Conservation (phyloP, 2,888 invertebrate species). For the Andrena hattorfiana region DNA sequence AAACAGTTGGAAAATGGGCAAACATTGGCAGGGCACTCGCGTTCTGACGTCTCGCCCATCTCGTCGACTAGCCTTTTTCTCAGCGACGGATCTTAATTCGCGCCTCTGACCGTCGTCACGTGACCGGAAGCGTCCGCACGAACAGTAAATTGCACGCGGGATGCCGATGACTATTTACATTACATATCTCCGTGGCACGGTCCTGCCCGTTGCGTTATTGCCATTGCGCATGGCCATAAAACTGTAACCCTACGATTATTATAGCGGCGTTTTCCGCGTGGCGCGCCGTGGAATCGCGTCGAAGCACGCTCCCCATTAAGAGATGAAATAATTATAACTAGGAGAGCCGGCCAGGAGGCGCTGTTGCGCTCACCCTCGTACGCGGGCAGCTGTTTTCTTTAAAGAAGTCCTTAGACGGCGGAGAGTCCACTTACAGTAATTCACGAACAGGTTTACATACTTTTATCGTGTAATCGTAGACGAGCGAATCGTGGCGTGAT, state of each 20-base stretch:
- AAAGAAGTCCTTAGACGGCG: conserved; percentile 32
- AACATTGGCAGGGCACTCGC: conserved; percentile 72
- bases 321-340: conserved; percentile 57
- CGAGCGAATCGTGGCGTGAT: conserved; percentile 70
- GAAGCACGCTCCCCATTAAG: conserved; percentile 41
- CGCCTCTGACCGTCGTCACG: neutral
- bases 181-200: neutral
- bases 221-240: conserved; percentile 20
- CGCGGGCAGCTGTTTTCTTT: conserved; percentile 1
- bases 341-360: conserved; percentile 10
- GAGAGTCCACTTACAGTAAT: conserved; percentile 61
- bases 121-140: conserved; percentile 11
- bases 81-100: neutral
- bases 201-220: conserved; percentile 26
- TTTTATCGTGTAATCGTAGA: conserved; percentile 73
- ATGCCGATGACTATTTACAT: conserved; percentile 45
- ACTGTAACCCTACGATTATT: conserved; percentile 39
- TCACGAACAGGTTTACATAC: conserved; percentile 72
- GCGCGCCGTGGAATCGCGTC: conserved; percentile 31
- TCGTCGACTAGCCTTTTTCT: neutral
- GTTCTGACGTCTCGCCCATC: conserved; percentile 42
- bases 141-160: conserved; percentile 23
- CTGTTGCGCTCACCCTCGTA: neutral
- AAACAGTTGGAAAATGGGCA: conserved; percentile 74
- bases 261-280: conserved; percentile 28